These are phyloP conservation scores for Cnemophilus loriae DNA, from an alignment of 2,113 vertebrate genomes.

Conservation along the genomic window DNA sequence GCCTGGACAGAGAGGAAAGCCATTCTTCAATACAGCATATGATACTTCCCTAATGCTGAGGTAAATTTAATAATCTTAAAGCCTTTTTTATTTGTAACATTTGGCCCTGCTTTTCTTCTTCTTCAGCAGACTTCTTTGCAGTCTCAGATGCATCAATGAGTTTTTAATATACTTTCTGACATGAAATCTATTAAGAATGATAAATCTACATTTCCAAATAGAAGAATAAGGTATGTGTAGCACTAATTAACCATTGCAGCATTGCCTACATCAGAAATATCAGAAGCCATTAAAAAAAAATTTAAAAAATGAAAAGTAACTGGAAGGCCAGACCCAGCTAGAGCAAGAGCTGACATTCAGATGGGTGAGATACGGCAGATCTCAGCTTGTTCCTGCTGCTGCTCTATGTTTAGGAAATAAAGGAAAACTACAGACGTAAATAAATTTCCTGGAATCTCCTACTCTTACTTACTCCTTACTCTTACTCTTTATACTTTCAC, in stretches of 20 bases:
- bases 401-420: background rate
- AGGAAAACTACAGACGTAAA: constrained; percentile 10
- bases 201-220: background rate
- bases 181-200: background rate
- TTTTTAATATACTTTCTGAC: background rate
- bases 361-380: background rate
- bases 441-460: background rate
- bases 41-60: background rate
- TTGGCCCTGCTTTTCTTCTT: background rate
- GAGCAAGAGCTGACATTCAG: background rate
- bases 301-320: background rate
- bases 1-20: background rate
- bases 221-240: background rate
- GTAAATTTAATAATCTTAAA: background rate
- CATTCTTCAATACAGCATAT: background rate
- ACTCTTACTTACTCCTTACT: background rate
- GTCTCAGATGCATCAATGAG: background rate
- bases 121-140: background rate
- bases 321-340: background rate
- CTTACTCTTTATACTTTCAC: constrained; percentile 27
- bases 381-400: background rate
- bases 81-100: background rate
- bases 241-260: background rate
- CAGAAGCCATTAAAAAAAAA: background rate
- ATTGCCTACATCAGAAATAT: background rate